Evolutionary conservation across 2,113 vertebrate genomes (phyloP), one percentile per base, ranked within the genome.

Genomic region (Oncorhynchus tshawytscha): DNA sequence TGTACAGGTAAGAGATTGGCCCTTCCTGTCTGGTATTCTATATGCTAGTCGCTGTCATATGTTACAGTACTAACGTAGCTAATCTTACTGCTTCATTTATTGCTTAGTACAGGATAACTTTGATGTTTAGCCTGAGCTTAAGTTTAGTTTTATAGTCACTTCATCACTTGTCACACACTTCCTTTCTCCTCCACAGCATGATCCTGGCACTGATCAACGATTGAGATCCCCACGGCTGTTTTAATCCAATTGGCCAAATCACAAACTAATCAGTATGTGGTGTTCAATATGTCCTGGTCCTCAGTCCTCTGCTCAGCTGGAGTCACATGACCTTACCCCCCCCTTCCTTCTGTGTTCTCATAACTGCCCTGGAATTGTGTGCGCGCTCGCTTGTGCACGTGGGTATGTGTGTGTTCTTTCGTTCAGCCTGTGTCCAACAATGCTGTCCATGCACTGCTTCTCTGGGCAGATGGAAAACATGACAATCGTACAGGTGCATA

Each of bases 191-290:
- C 73, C 90, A 12, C 94, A 99, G 97, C 93, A 99, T 99, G 97
- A 99, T 99, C 88, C 92, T 99, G 92, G 96, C 98, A 85, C 91
- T 99, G 90, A 98, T 99, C 90, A 98, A 98, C 70, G 97, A 99
- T 90, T 99, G 96, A 98, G 69, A 60, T 1, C 3, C 1, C 34
- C n/a, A 18, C 20, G 16, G 51, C n/a, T 65, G 25, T 54, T 65
- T 65, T 25, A 57, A 75, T 74, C 72, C 73, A 66, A 60, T 72
- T 81, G 78, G 82, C 84, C 82, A 76, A 77, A 85, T 57, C 74
- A 73, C 72, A 82, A 68, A 80, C 78, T 72, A 78, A 80, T 74
- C 54, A 72, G 69, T 83, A 74, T 76, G 45, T 57, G 76, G 57
- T 71, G 31, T 3, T n/a, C 7, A 59, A 22, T 51, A 31, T 67